Base-by-base conservation (phyloP, 2,888 invertebrate species). In the Acleris sparsana region DNA sequence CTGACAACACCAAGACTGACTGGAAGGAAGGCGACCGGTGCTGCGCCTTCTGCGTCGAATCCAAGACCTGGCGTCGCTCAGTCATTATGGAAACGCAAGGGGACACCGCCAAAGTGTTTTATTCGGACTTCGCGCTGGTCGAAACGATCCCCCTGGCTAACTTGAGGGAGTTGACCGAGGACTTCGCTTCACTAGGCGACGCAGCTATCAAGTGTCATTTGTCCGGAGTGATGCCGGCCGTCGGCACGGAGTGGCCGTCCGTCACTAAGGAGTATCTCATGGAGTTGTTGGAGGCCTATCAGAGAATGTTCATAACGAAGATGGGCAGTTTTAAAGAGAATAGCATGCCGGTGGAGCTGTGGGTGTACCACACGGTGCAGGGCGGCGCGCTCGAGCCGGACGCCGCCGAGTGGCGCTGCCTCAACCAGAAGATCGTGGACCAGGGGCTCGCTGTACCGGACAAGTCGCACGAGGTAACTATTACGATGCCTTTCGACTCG, bases 381-480 rank as follows among this genome's bases (percentile, higher is more conserved):
- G 94, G 94, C 0, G 95, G 94, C 11, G 95, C 97, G 0, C 86
- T 96, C 44, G 94, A 95, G 44, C 96, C 97, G 0, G 93, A 94
- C 56, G 87, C 79, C 52, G 92, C 93, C 0, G 94, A 94, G 69
- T 95, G 94, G 87, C 92, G 93, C 22, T 96, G 95, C 55, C 87
- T 97, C 1, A 96, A 96, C 77, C 90, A 94, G 53, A 88, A 89
- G 69, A 90, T 97, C 18, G 89, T 96, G 1, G 94, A 95, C 7
- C 88, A 93, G 69, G 97, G 97, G 0, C 84, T 95, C 39, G 95
- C 94, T 2, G 80, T 93, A 56, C 92, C 90, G 0, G 87, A 89
- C 67, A 85, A 83, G 69, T 72, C 79, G 11, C 75, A 79, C 59
- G 73, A 79, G 80, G 89, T 89, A 71, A 61, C 62, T 11, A 69